A percentile compares a stretch with the other conserved stretches of the same genome.
These are phyloP conservation scores for Kuschelorhynchus macadamiae DNA, from an alignment of 2,888 invertebrate genomes.

Conservation along the genomic window DNA sequence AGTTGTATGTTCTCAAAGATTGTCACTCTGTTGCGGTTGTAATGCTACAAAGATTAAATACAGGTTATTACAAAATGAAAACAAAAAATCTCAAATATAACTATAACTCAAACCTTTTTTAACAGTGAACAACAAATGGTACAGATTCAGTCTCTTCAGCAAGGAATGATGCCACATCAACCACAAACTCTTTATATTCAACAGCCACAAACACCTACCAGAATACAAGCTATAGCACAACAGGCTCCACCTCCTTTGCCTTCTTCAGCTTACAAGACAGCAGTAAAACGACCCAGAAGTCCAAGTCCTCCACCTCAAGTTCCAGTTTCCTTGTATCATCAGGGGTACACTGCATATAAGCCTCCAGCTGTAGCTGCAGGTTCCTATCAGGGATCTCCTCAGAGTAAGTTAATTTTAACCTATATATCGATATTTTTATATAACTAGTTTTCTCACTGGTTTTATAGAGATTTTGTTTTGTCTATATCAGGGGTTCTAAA, in stretches of 20 bases:
- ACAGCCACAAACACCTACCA: conserved; percentile 46
- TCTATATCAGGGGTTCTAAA: no score
- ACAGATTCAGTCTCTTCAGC: conserved; percentile 73
- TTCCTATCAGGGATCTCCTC: conserved; percentile 74
- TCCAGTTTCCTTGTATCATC: conserved; percentile 70
- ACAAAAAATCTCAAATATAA: no score
- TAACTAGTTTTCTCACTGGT: no score
- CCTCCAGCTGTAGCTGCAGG: conserved; percentile 71
- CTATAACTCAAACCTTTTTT: not conserved
- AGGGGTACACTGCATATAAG: conserved; percentile 72
- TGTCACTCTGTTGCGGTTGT: no score
- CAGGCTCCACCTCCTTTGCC: conserved; percentile 52
- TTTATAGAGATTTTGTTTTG: no score
- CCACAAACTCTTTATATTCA: conserved; percentile 55
- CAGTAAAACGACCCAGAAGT: conserved; percentile 76
- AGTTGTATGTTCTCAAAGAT: no score
- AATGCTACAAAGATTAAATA: no score
- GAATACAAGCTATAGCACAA: conserved; percentile 55
- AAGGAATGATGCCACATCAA: conserved; percentile 80
- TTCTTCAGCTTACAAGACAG: conserved; percentile 64
- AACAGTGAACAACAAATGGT: conserved; percentile 65
- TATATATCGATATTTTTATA: no score
- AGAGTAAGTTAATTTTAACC: conserved; percentile 71
- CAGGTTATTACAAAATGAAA: no score
- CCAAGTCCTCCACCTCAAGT: conserved; percentile 74